Conservation (phyloP, 2,113 vertebrate genomes). For the Thamnophis sirtalis region DNA sequence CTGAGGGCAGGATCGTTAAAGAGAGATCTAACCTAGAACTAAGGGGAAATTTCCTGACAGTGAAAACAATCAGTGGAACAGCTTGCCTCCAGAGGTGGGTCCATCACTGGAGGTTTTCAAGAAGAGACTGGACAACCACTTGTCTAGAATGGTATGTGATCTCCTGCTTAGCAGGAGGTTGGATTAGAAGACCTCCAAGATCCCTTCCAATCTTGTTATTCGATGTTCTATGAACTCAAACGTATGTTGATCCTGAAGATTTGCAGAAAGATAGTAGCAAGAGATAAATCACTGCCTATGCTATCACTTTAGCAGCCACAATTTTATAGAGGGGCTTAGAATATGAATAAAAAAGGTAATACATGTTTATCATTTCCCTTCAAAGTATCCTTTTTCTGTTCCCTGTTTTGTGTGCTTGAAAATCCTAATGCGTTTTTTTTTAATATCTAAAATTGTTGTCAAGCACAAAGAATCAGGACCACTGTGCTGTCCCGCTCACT, state of each 20-base stretch:
- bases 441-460: background rate
- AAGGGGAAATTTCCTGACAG: background rate
- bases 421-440: background rate
- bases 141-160: background rate
- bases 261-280: conserved; percentile 41
- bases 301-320: background rate
- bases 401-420: background rate
- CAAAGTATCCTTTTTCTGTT: background rate
- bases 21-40: background rate
- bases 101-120: background rate
- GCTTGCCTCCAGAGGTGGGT: background rate
- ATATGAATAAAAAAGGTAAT: conserved; percentile 5
- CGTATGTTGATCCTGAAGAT: background rate
- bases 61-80: background rate
- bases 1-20: background rate
- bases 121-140: background rate
- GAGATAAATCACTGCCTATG: conserved; percentile 38
- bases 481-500: background rate
- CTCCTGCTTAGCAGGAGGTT: background rate
- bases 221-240: background rate
- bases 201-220: background rate
- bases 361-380: background rate
- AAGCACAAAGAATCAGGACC: background rate
- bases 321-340: conserved; percentile 30
- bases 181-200: background rate